Conservation (phyloP, 1,140 invertebrate species). For the Cecropterus lyciades region DNA sequence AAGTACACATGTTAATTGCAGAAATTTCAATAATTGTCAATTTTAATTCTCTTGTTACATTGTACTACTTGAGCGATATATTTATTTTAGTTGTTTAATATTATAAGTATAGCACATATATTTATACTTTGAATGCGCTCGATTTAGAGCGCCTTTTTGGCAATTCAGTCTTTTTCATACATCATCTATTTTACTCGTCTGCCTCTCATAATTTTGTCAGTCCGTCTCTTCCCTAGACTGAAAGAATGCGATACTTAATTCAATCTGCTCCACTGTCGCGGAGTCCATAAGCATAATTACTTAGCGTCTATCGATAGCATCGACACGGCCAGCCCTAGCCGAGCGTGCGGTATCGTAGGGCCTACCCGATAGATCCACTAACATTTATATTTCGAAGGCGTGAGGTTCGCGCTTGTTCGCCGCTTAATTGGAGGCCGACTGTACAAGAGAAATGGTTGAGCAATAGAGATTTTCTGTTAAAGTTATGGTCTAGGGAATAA, state of each 20-base stretch:
- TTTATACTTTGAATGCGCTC: too few relatives aligned
- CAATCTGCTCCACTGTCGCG: conserved; percentile 10
- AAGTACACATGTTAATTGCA: too few relatives aligned
- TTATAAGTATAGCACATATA: too few relatives aligned
- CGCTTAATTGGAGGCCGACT: conserved; percentile 61
- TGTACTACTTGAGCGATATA: too few relatives aligned
- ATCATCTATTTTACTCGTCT: too few relatives aligned
- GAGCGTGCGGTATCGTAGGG: conserved; percentile 51
- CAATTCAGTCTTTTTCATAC: too few relatives aligned
- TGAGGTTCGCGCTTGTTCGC: conserved; percentile 61
- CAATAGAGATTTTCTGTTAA: conserved; percentile 42
- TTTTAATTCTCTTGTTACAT: too few relatives aligned
- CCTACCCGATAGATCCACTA: conserved; percentile 41
- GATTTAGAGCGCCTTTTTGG: too few relatives aligned
- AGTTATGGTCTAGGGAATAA: conserved; percentile 35
- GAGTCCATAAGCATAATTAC: conserved; percentile 31
- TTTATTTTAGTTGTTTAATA: too few relatives aligned
- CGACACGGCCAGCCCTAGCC: conserved; percentile 35
- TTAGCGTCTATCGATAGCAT: conserved; percentile 39
- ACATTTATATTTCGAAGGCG: conserved; percentile 73
- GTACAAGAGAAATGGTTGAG: conserved; percentile 47
- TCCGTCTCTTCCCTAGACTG: not conserved
- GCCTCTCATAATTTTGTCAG: too few relatives aligned
- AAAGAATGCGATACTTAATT: conserved; percentile 9
- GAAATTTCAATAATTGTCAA: too few relatives aligned